Evolutionary conservation across 2,113 vertebrate species (phyloP).

Genomic region (Indicator indicator): DNA sequence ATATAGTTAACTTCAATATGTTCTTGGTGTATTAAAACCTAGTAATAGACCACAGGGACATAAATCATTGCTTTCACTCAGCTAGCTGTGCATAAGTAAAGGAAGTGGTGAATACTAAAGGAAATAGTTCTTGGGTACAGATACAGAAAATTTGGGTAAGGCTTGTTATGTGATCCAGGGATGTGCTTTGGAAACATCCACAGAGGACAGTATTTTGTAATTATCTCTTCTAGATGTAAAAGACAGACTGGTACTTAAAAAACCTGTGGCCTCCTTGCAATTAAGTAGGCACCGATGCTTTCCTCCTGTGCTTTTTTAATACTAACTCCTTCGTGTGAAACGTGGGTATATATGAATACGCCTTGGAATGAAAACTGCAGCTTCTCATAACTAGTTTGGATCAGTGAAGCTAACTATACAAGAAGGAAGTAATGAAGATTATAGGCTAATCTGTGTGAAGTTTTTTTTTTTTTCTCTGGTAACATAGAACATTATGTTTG

Average conservation of each 20-base stretch:
- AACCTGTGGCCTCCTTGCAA: background rate
- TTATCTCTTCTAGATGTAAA: background rate
- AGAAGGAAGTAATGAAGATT: background rate
- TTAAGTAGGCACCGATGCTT: background rate
- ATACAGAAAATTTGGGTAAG: background rate
- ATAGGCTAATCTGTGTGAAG: background rate
- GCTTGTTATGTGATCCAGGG: background rate
- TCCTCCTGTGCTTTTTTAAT: background rate
- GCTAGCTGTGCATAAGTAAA: background rate
- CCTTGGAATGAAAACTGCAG: background rate
- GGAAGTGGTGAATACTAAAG: background rate
- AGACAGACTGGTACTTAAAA: background rate
- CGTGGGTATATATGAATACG: background rate
- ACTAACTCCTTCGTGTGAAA: background rate
- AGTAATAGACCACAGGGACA: background rate
- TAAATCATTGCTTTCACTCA: background rate
- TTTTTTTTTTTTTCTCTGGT: background rate
- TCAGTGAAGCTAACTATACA: background rate
- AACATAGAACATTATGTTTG: background rate
- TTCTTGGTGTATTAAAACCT: background rate
- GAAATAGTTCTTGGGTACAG: background rate
- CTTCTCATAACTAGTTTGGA: background rate
- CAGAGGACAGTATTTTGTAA: background rate
- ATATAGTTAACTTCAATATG: background rate
- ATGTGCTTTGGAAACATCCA: background rate